Base-by-base conservation (phyloP, 2,113 vertebrate species). In the Chinchilla lanigera region DNA sequence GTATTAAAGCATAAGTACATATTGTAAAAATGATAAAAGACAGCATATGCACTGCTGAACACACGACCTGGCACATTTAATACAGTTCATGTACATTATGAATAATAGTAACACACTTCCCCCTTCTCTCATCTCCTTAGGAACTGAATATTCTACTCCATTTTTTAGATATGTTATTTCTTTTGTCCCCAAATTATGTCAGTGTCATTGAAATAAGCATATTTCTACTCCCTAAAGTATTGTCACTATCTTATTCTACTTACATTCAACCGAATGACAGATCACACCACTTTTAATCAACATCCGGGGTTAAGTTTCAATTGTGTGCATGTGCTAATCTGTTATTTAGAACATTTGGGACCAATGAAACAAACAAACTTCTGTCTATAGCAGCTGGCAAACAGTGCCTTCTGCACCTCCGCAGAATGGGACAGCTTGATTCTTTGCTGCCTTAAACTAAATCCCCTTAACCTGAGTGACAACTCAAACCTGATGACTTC, bases 401-500 rank as follows among this genome's bases (percentile, higher is more conserved):
- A 78, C 71, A 71, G 63, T 3, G 14, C 0, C 5, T 30, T 26
- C 3, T 75, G 16, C 11, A 11, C n/a, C 71, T 78, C 50, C 58
- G 33, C 56, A 28, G 35, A 71, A 77, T 33, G 60, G 86, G 28
- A 38, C 54, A 60, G 41, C 35, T 78, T 6, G 1, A 10, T 61
- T 73, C 81, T 89, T 89, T 80, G 28, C 56, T 50, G 80, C 78
- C 33, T 50, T 75, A 65, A 92, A 87, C 61, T 54, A 6, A 91
- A 69, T 61, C 52, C 44, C 44, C 28, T 30, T 33, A 47, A 30
- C 54, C 41, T 30, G 75, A 77, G 93, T 84, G 67, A 90, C 95
- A 95, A 92, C 75, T 97, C 84, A 92, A 60, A 94, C 63, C 22
- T 5, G 60, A 90, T 1, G 9, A 80, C 86, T 75, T 97, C 95